phyloP scores from a whole-genome alignment of 2,888 invertebrate species.

The Halictus ligatus region DNA sequence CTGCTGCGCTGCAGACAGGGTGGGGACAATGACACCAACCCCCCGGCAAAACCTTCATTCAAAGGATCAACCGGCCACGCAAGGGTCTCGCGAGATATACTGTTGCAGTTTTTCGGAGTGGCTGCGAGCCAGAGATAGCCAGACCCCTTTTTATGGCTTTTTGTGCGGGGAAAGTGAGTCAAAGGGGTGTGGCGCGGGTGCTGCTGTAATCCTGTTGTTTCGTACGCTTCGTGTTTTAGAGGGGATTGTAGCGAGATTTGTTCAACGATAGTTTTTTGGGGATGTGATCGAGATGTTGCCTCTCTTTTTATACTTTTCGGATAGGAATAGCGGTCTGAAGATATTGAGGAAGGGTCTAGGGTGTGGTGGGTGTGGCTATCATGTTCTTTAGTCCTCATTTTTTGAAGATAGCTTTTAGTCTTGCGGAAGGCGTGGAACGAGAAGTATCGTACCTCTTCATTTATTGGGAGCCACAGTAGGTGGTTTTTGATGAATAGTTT shows the following conservation, averaged over 20 bases:
- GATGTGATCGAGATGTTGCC: neutral
- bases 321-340: no score
- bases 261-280: neutral
- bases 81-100: neutral
- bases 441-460: neutral
- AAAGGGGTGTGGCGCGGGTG: neutral
- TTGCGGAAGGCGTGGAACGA: no score
- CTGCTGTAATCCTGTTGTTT: neutral
- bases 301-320: no score
- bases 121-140: neutral
- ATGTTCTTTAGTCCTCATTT: neutral
- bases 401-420: no score
- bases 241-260: neutral
- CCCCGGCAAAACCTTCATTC: slow-evolving; percentile 25
- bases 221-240: neutral
- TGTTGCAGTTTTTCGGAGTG: neutral
- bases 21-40: slow-evolving; percentile 39
- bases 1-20: neutral
- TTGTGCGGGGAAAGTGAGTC: neutral
- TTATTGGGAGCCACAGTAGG: neutral
- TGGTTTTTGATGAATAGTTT: neutral
- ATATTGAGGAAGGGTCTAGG: no score
- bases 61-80: neutral
- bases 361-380: neutral
- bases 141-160: neutral